Evolutionary conservation across 2,888 invertebrate genomes (phyloP).

Genomic region (Keiferia lycopersicella): DNA sequence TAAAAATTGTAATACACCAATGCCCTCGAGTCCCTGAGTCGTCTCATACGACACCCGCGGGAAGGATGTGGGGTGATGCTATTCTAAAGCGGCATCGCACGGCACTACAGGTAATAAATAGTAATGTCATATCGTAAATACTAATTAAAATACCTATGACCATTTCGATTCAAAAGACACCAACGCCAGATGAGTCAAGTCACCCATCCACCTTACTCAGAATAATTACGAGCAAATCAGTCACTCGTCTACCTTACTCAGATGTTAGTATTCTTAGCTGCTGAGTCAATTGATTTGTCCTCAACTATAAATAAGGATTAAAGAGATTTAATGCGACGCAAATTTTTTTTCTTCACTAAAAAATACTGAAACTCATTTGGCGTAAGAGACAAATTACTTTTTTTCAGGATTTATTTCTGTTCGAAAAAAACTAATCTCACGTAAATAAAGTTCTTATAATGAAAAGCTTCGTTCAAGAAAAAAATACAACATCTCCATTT

Average conservation of each 20-base stretch:
- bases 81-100: too few species aligned
- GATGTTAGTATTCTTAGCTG: slow-evolving; percentile 8
- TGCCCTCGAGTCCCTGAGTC: too few species aligned
- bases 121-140: neutral
- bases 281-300: slow-evolving; percentile 24
- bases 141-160: neutral
- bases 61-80: too few species aligned
- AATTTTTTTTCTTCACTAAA: slow-evolving; percentile 1
- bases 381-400: slow-evolving; percentile 6
- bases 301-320: slow-evolving; percentile 21
- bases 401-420: neutral
- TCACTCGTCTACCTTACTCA: slow-evolving; percentile 16
- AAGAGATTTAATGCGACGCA: neutral
- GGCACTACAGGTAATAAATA: too few species aligned
- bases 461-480: neutral
- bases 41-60: too few species aligned
- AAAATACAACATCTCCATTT: neutral
- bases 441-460: neutral
- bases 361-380: neutral
- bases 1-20: too few species aligned
- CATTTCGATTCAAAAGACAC: neutral
- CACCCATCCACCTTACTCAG: slow-evolving; percentile 12
- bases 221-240: neutral
- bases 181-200: neutral
- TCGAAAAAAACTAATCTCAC: too few species aligned